A percentile compares a stretch with the other conserved stretches of the same genome.
These are phyloP conservation scores for Lampris incognitus DNA, from an alignment of 2,113 vertebrate species.

Conservation along the genomic window DNA sequence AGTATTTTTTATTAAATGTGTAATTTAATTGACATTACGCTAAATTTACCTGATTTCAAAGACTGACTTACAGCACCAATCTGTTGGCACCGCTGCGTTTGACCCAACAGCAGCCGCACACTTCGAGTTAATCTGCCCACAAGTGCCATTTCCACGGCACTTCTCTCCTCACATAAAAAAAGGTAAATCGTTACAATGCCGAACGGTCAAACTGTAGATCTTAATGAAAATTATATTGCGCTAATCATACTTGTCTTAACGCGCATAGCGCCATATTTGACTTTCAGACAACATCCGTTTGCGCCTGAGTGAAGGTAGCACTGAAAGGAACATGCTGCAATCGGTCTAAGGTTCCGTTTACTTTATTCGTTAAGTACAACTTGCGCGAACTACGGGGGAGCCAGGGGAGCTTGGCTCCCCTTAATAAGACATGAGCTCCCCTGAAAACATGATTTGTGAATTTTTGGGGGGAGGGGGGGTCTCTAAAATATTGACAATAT, in stretches of 20 bases:
- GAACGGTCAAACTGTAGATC: not conserved
- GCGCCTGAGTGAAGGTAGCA: conserved; percentile 5
- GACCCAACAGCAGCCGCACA: conserved; percentile 61
- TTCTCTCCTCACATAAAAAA: not conserved
- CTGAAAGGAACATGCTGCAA: conserved; percentile 30
- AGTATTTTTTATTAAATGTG: not conserved
- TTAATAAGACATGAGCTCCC: too few relatives aligned
- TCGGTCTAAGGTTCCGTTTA: conserved; percentile 18
- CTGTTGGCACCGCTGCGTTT: conserved; percentile 54
- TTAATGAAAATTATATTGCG: not conserved
- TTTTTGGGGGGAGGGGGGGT: too few relatives aligned
- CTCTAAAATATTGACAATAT: too few relatives aligned
- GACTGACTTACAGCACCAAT: conserved; percentile 2
- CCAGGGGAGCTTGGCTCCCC: too few relatives aligned
- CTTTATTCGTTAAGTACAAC: not conserved
- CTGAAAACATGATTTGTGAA: too few relatives aligned
- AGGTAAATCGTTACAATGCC: not conserved
- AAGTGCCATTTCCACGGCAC: conserved; percentile 58
- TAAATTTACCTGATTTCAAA: conserved; percentile 26
- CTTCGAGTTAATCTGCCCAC: conserved; percentile 39
- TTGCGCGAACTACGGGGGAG: too few relatives aligned
- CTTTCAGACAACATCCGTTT: conserved; percentile 67
- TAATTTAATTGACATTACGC: not conserved
- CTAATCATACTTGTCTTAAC: not conserved
- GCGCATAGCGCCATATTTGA: conserved; percentile 63